These are phyloP conservation scores for Picus viridis DNA, from an alignment of 2,797 vertebrate genomes.

Conservation along the genomic window DNA sequence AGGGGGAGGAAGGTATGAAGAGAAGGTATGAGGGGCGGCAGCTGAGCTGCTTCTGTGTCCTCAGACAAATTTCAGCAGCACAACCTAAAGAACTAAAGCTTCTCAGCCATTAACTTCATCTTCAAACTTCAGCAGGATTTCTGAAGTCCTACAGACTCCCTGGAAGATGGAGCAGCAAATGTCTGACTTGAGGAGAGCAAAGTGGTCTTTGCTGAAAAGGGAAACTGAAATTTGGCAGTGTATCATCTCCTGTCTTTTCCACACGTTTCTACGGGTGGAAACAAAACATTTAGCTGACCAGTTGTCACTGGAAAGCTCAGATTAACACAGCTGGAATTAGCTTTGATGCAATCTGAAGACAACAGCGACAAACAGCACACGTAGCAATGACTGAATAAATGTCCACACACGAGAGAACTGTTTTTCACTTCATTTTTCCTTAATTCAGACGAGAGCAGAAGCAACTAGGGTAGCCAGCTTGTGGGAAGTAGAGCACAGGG, in stretches of 20 bases:
- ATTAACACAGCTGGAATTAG: background rate
- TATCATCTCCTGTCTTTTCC: background rate
- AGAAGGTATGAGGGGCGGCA: background rate
- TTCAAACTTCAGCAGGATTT: background rate
- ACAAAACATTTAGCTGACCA: background rate
- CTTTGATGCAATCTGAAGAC: background rate
- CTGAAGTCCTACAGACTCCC: background rate
- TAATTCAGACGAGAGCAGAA: background rate
- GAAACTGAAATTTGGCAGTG: background rate
- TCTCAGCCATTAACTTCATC: background rate
- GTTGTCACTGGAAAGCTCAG: background rate
- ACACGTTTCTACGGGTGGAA: background rate
- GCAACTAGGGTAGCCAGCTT: background rate
- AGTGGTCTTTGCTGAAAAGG: background rate
- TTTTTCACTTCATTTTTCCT: background rate
- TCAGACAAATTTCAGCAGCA: background rate
- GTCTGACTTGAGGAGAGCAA: background rate
- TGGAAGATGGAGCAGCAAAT: background rate
- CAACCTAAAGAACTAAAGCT: background rate
- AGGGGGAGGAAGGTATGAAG: background rate
- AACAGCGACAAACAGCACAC: background rate
- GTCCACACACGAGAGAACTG: accelerated
- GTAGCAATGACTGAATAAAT: background rate
- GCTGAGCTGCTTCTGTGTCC: background rate
- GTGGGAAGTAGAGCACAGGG: background rate